Conservation (phyloP, 2,113 vertebrate species). For the Tonatia bakeri region DNA sequence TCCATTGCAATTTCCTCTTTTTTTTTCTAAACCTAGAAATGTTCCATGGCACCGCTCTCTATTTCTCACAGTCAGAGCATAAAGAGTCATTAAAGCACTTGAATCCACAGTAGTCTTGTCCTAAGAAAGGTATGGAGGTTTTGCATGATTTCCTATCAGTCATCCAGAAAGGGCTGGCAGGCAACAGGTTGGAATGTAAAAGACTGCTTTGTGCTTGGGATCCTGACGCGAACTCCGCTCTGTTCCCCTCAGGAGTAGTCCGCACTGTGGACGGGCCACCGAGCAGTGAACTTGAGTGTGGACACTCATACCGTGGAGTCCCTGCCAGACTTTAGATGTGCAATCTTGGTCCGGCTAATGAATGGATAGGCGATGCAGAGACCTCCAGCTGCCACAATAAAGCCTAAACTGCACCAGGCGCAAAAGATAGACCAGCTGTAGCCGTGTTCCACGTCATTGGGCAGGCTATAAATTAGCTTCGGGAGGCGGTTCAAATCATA, state of each 20-base stretch:
- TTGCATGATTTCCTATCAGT: conserved; percentile 52
- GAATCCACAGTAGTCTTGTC: conserved; percentile 61
- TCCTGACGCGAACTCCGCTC: background rate
- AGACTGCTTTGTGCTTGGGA: conserved; percentile 69
- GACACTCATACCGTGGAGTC: conserved; percentile 82
- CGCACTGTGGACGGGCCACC: background rate
- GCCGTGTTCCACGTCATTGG: conserved; percentile 86
- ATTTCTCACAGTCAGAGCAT: conserved; percentile 55
- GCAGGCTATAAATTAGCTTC: conserved; percentile 88
- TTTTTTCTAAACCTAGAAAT: conserved; percentile 17
- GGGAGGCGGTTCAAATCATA: conserved; percentile 89
- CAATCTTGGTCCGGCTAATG: conserved; percentile 82
- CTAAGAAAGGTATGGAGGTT: conserved; percentile 57
- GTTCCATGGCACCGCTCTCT: background rate
- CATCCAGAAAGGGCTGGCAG: conserved; percentile 65
- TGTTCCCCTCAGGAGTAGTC: background rate
- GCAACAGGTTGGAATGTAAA: conserved; percentile 57
- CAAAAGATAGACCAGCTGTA: conserved; percentile 90
- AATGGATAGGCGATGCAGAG: conserved; percentile 88
- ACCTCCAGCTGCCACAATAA: conserved; percentile 86
- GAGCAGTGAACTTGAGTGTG: background rate
- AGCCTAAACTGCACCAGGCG: conserved; percentile 88
- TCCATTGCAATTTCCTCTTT: background rate
- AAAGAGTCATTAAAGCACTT: conserved; percentile 73
- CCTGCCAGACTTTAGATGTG: conserved; percentile 83